Conservation (phyloP, 2,113 vertebrate species). For the Vulpes ferrilata region DNA sequence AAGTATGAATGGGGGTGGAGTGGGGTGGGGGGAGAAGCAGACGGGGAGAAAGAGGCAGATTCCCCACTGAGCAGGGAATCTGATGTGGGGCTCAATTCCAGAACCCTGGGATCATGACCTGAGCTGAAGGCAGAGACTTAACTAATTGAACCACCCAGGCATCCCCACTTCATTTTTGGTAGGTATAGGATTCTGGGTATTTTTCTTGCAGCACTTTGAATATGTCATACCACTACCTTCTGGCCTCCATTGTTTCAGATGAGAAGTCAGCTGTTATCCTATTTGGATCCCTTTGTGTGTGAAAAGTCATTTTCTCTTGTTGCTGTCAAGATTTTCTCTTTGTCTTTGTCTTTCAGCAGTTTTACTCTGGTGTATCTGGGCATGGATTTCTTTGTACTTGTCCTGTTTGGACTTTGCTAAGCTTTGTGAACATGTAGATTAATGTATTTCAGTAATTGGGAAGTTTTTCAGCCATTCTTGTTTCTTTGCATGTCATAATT, state of each 20-base stretch:
- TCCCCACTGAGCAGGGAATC: no score
- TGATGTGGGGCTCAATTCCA: no score
- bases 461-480: neutral
- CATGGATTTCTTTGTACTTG: neutral
- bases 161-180: neutral
- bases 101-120: no score
- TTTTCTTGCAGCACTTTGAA: neutral
- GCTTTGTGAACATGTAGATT: neutral
- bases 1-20: no score
- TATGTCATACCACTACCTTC: neutral
- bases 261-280: neutral
- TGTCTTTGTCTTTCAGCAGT: neutral
- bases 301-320: neutral
- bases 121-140: no score
- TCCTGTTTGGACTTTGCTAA: neutral
- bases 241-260: neutral
- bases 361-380: neutral
- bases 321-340: neutral
- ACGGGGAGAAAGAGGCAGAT: no score
- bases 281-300: neutral
- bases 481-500: slow-evolving; percentile 21
- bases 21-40: no score
- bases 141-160: no score
- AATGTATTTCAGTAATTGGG: neutral
- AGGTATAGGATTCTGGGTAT: neutral